A percentile compares a stretch with the other conserved stretches of the same genome.
Evolutionary conservation across 2,113 vertebrate genomes (phyloP).

Genomic region (Orthonyx spaldingii): DNA sequence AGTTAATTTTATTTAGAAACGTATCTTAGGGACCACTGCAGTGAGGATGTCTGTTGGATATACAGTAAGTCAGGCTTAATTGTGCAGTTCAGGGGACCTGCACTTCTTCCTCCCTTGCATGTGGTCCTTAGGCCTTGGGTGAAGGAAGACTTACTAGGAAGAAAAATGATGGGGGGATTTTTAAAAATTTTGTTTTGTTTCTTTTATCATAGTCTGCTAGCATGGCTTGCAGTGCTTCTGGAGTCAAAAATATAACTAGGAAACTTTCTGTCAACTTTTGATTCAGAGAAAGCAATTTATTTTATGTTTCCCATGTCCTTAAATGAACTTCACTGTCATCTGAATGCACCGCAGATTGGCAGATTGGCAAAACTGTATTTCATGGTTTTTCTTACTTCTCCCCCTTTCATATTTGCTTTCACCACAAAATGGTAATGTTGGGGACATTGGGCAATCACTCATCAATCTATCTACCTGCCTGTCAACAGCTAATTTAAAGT

Average conservation of each 20-base stretch:
- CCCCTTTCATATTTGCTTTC: constrained; percentile 3
- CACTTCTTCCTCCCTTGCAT: not conserved
- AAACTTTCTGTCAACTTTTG: not conserved
- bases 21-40: constrained; percentile 12
- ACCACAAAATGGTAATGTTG: constrained; percentile 4
- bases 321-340: not conserved
- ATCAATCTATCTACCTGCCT: constrained; percentile 42
- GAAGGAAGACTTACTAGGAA: not conserved
- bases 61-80: not conserved
- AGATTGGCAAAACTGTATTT: not conserved
- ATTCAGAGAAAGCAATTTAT: not conserved
- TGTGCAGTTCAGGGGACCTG: not conserved
- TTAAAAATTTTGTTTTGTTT: not conserved
- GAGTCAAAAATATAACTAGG: not conserved
- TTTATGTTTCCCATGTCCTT: not conserved
- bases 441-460: constrained; percentile 1
- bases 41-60: not conserved
- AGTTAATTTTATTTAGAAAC: constrained; percentile 55
- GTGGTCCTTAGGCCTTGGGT: not conserved
- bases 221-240: not conserved
- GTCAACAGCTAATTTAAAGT: constrained; percentile 56
- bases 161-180: not conserved
- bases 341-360: not conserved
- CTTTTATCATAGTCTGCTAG: not conserved
- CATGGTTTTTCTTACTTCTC: not conserved